Evolutionary conservation across 2,888 invertebrate genomes (phyloP).

Genomic region (Aspidiotus rigidus): DNA sequence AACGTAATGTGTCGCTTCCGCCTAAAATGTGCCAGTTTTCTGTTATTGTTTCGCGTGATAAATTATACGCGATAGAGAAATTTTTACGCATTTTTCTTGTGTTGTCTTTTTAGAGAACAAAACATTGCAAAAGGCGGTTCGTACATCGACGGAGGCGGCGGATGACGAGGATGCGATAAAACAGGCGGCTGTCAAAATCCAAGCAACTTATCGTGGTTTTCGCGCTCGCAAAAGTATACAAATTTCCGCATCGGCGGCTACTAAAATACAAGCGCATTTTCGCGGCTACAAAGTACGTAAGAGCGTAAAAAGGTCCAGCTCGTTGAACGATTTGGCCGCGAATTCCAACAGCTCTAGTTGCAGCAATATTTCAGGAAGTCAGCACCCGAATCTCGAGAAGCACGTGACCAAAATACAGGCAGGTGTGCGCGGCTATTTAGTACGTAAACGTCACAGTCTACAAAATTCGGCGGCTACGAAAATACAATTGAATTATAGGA

Average conservation of each 20-base stretch:
- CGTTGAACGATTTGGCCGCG: constrained; percentile 21
- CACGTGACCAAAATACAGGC: constrained; percentile 39
- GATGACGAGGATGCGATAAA: constrained; percentile 34
- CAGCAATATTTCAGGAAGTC: constrained; percentile 16
- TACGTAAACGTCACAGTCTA: constrained; percentile 36
- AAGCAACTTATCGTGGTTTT: constrained; percentile 51
- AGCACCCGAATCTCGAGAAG: constrained; percentile 8
- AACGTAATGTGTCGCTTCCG: no score
- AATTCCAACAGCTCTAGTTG: constrained; percentile 19
- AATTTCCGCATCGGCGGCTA: constrained; percentile 34
- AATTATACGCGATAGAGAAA: no score
- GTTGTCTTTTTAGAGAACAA: not conserved
- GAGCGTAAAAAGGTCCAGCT: constrained; percentile 25
- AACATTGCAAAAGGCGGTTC: not conserved
- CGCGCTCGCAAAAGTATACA: constrained; percentile 40
- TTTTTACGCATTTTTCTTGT: not conserved
- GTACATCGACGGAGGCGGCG: not conserved
- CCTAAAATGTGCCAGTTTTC: no score
- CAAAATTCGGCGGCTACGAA: constrained; percentile 28
- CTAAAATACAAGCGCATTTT: constrained; percentile 50
- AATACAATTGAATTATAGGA: constrained; percentile 30
- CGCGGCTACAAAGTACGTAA: constrained; percentile 46
- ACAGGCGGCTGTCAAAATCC: constrained; percentile 49
- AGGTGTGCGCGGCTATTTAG: constrained; percentile 39
- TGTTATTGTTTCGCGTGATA: no score